phyloP scores from a whole-genome alignment of 2,888 invertebrate species.

The Schizotus pectinicornis region DNA sequence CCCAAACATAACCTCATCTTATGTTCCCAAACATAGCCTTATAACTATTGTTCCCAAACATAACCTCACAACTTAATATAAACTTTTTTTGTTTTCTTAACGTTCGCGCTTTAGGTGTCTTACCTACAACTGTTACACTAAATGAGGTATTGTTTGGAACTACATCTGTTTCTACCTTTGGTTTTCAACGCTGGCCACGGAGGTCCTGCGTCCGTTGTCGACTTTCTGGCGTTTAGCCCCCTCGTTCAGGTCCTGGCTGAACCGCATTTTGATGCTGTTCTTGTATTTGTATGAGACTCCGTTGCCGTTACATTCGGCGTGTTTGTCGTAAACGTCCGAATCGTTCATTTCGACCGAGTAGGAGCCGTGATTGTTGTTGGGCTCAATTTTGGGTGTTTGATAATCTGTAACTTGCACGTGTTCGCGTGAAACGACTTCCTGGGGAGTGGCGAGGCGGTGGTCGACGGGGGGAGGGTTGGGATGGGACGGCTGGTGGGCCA shows the following conservation, averaged over 20 bases:
- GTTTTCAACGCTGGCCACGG: conserved; percentile 58
- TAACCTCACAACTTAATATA: too few relatives aligned
- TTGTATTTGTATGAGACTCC: conserved; percentile 87
- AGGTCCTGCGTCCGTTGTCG: conserved; percentile 40
- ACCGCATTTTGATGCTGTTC: conserved; percentile 90
- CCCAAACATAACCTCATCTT: too few relatives aligned
- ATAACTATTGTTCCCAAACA: too few relatives aligned
- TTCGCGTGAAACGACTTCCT: conserved; percentile 3
- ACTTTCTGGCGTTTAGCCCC: conserved; percentile 44
- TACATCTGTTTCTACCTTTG: conserved; percentile 50
- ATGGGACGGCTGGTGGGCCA: conserved; percentile 44
- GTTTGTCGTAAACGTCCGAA: conserved; percentile 25
- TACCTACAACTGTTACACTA: not conserved
- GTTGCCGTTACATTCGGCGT: conserved; percentile 37
- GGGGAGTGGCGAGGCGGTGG: conserved; percentile 28
- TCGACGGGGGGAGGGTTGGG: conserved; percentile 38
- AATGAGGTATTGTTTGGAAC: not conserved
- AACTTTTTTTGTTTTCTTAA: too few relatives aligned
- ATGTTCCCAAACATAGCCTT: too few relatives aligned
- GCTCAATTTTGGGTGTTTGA: conserved; percentile 36
- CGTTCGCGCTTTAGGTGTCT: too few relatives aligned
- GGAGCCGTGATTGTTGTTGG: conserved; percentile 49
- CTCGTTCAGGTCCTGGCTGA: conserved; percentile 60
- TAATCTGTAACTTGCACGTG: conserved; percentile 31
- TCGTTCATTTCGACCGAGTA: conserved; percentile 29